Conservation (phyloP, 2,888 invertebrate genomes). For the Rhamphomyia laevipes region DNA sequence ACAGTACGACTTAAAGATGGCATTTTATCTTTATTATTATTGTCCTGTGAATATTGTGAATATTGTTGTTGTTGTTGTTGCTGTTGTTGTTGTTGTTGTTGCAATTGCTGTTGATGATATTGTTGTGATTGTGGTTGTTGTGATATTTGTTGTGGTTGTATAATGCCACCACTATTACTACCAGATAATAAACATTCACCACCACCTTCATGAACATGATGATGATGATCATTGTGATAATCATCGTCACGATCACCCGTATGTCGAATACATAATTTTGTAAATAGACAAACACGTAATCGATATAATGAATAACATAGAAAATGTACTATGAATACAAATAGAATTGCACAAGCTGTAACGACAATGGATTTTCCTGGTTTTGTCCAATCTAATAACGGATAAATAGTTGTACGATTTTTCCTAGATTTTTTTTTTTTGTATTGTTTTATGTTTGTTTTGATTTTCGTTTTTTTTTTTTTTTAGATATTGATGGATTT, state of each 20-base stretch:
- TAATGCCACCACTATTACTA: slow-evolving; percentile 15
- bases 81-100: slow-evolving; percentile 17
- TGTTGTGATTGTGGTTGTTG: slow-evolving; percentile 11
- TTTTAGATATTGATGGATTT: too few species aligned
- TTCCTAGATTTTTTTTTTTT: slow-evolving; percentile 33
- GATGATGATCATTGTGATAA: slow-evolving; percentile 26
- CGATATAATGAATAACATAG: slow-evolving; percentile 44
- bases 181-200: slow-evolving; percentile 21
- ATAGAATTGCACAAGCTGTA: slow-evolving; percentile 45
- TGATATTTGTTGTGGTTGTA: slow-evolving; percentile 4
- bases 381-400: slow-evolving; percentile 62
- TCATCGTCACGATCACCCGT: slow-evolving; percentile 35
- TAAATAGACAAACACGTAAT: slow-evolving; percentile 38
- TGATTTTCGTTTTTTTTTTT: too few species aligned
- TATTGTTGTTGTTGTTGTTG: not conserved
- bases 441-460: too few species aligned
- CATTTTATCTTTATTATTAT: slow-evolving; percentile 22
- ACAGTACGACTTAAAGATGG: slow-evolving; percentile 34
- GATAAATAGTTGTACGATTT: slow-evolving; percentile 57
- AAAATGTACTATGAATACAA: slow-evolving; percentile 49
- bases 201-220: slow-evolving; percentile 1
- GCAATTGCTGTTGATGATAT: slow-evolving; percentile 10
- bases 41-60: slow-evolving; percentile 13
- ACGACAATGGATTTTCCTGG: slow-evolving; percentile 48
- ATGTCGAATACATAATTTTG: slow-evolving; percentile 36